phyloP scores from a whole-genome alignment of 2,888 invertebrate genomes.

The Rapana venosa region DNA sequence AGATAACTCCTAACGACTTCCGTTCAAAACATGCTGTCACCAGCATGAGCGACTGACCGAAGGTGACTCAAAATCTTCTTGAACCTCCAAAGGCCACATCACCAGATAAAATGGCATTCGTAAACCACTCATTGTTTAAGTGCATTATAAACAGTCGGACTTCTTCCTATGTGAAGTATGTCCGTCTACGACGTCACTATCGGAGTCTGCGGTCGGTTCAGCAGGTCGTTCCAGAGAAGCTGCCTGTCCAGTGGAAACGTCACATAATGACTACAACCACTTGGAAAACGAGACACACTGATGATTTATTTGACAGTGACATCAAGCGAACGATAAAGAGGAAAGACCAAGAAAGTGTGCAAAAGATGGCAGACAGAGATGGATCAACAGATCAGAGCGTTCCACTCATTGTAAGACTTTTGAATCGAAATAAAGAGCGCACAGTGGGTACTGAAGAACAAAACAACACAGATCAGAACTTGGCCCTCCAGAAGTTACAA shows the following conservation, averaged over 20 bases:
- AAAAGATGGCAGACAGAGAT: neutral
- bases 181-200: neutral
- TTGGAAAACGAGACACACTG: neutral
- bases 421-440: slow-evolving; percentile 27
- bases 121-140: neutral
- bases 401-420: slow-evolving; percentile 33
- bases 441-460: neutral
- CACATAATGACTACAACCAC: neutral
- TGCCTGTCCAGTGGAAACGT: neutral
- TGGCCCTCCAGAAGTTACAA: slow-evolving; percentile 36
- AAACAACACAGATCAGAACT: neutral
- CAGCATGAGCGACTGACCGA: neutral
- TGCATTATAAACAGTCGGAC: neutral
- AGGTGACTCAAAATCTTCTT: neutral
- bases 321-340: neutral
- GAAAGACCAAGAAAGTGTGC: neutral
- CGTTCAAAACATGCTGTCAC: neutral
- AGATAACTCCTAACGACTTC: slow-evolving; percentile 5
- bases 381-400: neutral
- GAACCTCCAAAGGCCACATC: too few species aligned
- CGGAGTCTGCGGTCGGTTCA: neutral
- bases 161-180: neutral
- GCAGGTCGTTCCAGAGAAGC: neutral
- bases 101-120: neutral
- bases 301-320: neutral